Conservation (phyloP, 2,888 invertebrate genomes). For the Synanthedon formicaeformis region DNA sequence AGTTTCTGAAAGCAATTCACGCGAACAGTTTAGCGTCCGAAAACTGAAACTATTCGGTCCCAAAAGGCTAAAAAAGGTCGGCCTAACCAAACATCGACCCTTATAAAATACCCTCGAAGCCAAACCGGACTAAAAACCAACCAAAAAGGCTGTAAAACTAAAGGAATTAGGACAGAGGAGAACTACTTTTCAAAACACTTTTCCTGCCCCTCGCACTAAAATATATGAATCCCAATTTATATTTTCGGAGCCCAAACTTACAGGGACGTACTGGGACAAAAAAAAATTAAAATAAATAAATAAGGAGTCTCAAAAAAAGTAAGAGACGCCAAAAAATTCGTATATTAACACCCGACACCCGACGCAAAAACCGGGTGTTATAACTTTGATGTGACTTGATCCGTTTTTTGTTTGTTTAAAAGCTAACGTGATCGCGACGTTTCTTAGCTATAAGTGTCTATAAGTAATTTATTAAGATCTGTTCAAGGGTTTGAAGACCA, state of each 20-base stretch:
- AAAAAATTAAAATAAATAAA: neutral
- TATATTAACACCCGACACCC: too few species aligned
- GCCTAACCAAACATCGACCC: conserved; percentile 68
- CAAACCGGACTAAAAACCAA: conserved; percentile 50
- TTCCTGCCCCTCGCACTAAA: conserved; percentile 43
- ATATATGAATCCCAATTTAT: conserved; percentile 69
- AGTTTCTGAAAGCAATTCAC: conserved; percentile 45
- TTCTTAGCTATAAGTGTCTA: too few species aligned
- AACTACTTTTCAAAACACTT: conserved; percentile 70
- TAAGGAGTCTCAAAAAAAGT: too few species aligned
- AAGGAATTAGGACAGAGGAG: conserved; percentile 59
- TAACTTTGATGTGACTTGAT: too few species aligned
- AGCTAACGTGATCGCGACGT: too few species aligned
- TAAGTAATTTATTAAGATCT: too few species aligned
- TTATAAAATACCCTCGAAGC: conserved; percentile 45
- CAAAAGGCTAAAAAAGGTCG: conserved; percentile 62
- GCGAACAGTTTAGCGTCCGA: conserved; percentile 37
- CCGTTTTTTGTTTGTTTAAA: too few species aligned
- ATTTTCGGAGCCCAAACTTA: conserved; percentile 42
- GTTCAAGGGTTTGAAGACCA: too few species aligned
- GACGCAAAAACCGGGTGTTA: too few species aligned
- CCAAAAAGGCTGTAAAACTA: conserved; percentile 71
- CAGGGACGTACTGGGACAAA: conserved; percentile 18
- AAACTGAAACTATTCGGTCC: conserved; percentile 56
- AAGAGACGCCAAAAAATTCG: too few species aligned